These are phyloP conservation scores for Jaculus jaculus DNA, from an alignment of 2,113 vertebrate species.

Conservation along the genomic window DNA sequence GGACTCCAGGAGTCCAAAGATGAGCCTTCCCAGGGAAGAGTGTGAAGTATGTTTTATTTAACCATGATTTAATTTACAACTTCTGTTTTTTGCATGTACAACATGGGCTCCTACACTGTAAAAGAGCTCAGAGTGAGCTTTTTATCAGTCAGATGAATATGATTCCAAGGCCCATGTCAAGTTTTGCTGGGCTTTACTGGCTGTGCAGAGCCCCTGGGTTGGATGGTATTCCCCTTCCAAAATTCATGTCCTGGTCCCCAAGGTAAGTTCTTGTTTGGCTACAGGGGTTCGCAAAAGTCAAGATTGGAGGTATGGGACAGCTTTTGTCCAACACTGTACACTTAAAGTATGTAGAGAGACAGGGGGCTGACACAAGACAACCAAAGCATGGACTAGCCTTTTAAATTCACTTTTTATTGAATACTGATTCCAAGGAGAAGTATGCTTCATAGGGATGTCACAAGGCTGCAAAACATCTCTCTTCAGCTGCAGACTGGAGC, in stretches of 20 bases:
- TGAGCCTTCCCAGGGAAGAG: background rate
- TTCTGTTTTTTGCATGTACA: background rate
- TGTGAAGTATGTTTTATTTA: background rate
- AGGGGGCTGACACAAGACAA: no score
- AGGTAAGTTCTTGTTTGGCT: background rate
- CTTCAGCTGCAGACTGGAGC: background rate
- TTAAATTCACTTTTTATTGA: no score
- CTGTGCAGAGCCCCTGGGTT: no score
- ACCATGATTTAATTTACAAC: no score
- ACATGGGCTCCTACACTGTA: background rate
- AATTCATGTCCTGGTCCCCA: background rate
- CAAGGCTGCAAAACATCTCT: background rate
- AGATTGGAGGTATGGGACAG: background rate
- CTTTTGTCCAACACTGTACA: background rate
- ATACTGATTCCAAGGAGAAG: background rate
- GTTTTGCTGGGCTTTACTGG: no score
- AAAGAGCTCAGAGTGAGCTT: background rate
- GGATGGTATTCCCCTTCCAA: background rate
- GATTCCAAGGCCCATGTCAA: rapidly evolving
- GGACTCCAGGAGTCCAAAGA: background rate
- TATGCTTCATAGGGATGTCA: no score
- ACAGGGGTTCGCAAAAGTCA: background rate
- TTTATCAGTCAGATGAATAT: background rate
- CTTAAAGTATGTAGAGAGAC: background rate
- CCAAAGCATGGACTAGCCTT: no score